phyloP scores from a whole-genome alignment of 1,140 invertebrate genomes.

The Asbolus verrucosus region DNA sequence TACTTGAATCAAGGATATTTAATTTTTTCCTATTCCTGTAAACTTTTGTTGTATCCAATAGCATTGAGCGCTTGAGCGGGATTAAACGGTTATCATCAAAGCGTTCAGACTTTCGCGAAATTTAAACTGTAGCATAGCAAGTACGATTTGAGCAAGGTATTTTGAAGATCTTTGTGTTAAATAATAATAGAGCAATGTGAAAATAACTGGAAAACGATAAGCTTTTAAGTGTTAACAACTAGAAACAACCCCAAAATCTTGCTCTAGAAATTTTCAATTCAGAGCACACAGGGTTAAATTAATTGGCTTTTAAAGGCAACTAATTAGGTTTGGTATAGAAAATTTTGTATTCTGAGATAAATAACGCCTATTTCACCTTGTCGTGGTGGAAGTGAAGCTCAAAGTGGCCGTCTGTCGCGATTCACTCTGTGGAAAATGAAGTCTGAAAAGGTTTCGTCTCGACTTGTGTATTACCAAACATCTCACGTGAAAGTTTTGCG shows the following conservation, averaged over 20 bases:
- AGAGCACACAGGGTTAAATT: background rate
- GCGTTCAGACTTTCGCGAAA: no score
- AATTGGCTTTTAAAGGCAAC: background rate
- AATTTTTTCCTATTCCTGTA: no score
- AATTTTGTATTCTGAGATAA: no score
- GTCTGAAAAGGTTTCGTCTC: background rate
- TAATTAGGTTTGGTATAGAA: no score
- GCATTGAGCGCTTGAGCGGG: no score
- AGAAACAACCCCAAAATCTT: constrained; percentile 10
- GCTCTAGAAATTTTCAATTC: background rate
- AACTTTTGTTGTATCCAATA: no score
- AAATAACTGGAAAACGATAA: constrained; percentile 26
- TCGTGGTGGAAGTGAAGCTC: background rate
- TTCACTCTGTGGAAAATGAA: background rate
- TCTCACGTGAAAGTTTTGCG: constrained; percentile 46
- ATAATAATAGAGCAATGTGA: background rate
- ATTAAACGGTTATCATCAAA: no score
- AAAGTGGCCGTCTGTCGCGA: background rate
- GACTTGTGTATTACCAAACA: constrained; percentile 11
- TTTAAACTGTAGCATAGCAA: no score
- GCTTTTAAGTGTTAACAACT: constrained; percentile 23
- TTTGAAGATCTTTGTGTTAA: constrained; percentile 12
- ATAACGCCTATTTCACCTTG: no score
- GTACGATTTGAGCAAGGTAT: no score
- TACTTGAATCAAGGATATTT: no score